Base-by-base conservation (phyloP, 1,140 invertebrate genomes). In the Drosophila novamexicana region DNA sequence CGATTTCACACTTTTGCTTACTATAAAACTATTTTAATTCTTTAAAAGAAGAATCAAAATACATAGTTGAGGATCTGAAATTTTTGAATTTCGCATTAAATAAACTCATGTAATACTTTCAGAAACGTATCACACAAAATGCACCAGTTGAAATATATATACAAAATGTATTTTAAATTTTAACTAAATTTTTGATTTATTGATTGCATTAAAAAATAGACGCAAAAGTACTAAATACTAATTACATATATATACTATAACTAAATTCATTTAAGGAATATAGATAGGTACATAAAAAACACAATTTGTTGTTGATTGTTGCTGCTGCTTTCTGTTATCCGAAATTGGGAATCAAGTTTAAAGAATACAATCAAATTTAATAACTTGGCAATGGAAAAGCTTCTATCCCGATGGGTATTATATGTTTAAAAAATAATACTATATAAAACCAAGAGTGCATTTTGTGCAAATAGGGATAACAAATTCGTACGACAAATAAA, bases 401-500 rank as follows among this genome's bases (percentile, higher is more conserved):
- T 12, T 4, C 12, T 2, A 47, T 22, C 34, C 36, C 44, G 36
- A 9, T 37, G 36, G 36, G 36, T 37, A 37, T 37, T 32, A 34
- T 56, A 68, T 75, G 36, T 52, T 44, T 54, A 12, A 45, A 59
- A 77, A 67, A 66, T 80, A 83, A 84, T 76, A 83, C 80, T 79
- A 76, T 61, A 79, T 56, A 45, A 67, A 62, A 54, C 44, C 76
- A 59, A 77, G 77, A 53, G 32, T 68, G 71, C 69, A 57, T 37
- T 53, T 56, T 42, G 14, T 36, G 34, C 39, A 47, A 45, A 14
- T 45, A 47, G 7, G 22, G 47, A 54, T 44, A 54, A 58, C 40
- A 70, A 86, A 79, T 85, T 85, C 63, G 67, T 81, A 79, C 40
- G 75, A 54, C 12, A 37, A 63, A 44, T 86, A 85, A 86, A 85